These are phyloP conservation scores for Pimephales promelas DNA, from an alignment of 2,113 vertebrate genomes.

Conservation along the genomic window DNA sequence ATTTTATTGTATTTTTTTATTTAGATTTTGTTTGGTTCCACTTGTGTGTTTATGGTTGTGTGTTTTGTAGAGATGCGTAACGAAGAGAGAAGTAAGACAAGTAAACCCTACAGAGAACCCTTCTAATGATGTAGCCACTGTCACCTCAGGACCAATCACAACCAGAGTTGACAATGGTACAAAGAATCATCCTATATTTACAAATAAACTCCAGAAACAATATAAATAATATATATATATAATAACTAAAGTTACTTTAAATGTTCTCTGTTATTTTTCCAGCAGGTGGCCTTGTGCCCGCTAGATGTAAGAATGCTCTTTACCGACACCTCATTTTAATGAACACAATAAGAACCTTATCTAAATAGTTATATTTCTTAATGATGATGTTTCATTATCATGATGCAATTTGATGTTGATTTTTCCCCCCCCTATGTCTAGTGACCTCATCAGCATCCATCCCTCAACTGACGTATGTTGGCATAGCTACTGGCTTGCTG, in stretches of 20 bases:
- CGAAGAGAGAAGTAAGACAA: constrained; percentile 44
- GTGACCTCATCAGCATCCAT: background rate
- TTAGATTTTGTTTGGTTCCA: background rate
- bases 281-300: background rate
- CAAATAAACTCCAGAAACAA: background rate
- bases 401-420: background rate
- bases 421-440: background rate
- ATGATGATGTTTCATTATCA: background rate
- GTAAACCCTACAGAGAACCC: background rate
- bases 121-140: constrained; percentile 52
- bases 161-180: constrained; percentile 54
- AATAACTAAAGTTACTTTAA: background rate
- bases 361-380: background rate
- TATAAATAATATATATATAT: too few relatives aligned
- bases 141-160: constrained; percentile 64
- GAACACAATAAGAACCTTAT: background rate
- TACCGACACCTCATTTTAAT: background rate
- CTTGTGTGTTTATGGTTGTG: background rate
- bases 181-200: background rate
- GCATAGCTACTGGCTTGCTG: background rate
- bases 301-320: constrained; percentile 13
- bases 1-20: background rate
- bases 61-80: constrained; percentile 55
- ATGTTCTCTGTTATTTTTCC: background rate
- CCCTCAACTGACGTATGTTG: constrained; percentile 1